These are phyloP conservation scores for Gymnocephalus cernua DNA, from an alignment of 2,113 vertebrate species.

Conservation along the genomic window DNA sequence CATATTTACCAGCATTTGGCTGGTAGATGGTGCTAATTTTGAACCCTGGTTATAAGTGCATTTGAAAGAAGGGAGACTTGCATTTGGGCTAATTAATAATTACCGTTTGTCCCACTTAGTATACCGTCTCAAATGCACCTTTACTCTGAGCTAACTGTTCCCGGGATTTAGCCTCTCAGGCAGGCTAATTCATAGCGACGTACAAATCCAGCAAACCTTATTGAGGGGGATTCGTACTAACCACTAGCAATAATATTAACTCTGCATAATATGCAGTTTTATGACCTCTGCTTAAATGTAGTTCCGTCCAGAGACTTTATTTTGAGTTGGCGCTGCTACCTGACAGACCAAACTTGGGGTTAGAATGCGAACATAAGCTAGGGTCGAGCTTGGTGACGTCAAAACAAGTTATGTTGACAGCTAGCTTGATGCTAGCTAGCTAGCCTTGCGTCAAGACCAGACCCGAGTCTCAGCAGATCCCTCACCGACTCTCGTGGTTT, in stretches of 20 bases:
- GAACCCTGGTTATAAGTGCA: too few species aligned
- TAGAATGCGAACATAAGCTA: rapidly evolving
- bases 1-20: too few species aligned
- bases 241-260: not conserved
- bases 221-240: too few species aligned
- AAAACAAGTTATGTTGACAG: conserved; percentile 57
- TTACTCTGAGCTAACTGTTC: rapidly evolving
- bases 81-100: not conserved
- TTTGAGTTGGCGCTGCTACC: not conserved
- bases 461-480: not conserved
- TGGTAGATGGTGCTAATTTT: too few species aligned
- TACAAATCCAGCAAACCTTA: not conserved
- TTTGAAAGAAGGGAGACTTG: not conserved
- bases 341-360: not conserved
- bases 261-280: not conserved
- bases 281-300: not conserved
- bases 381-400: conserved; percentile 16
- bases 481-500: conserved; percentile 25
- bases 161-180: not conserved
- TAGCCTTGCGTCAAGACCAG: conserved; percentile 2
- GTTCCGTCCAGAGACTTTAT: not conserved
- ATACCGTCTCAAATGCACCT: not conserved
- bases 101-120: not conserved
- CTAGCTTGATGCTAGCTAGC: conserved; percentile 36
- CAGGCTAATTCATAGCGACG: not conserved